Percentiles rank a stretch among this genome's conserved stretches.
Evolutionary conservation across 2,113 vertebrate genomes (phyloP).

Genomic region (Callithrix jacchus): DNA sequence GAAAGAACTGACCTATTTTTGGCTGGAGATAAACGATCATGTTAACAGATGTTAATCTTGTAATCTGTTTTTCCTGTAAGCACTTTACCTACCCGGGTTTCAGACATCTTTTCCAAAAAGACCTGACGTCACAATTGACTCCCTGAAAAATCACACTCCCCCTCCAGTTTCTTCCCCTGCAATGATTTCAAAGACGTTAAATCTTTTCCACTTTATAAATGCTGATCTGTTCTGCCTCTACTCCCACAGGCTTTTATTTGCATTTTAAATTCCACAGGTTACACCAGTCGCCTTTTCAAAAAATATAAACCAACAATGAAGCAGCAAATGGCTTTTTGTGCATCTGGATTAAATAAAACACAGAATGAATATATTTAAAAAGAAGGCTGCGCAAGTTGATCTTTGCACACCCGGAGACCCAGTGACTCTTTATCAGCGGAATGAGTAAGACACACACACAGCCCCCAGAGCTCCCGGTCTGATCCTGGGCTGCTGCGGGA

Average conservation of each 20-base stretch:
- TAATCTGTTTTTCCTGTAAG: slow-evolving; percentile 90
- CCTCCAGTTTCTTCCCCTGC: slow-evolving; percentile 52
- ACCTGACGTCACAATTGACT: slow-evolving; percentile 81
- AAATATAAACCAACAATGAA: slow-evolving; percentile 82
- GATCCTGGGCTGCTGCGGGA: slow-evolving; percentile 52
- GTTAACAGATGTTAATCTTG: slow-evolving; percentile 92
- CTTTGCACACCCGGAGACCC: slow-evolving; percentile 68
- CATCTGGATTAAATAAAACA: slow-evolving; percentile 84
- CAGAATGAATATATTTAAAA: slow-evolving; percentile 64
- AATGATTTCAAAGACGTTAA: slow-evolving; percentile 85
- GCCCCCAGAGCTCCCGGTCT: slow-evolving; percentile 59
- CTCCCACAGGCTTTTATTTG: slow-evolving; percentile 88
- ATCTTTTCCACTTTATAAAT: slow-evolving; percentile 85
- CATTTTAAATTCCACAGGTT: slow-evolving; percentile 91
- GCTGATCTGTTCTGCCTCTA: slow-evolving; percentile 86
- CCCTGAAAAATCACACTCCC: slow-evolving; percentile 66
- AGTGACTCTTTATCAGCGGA: slow-evolving; percentile 58
- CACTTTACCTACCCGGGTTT: slow-evolving; percentile 82
- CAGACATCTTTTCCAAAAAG: slow-evolving; percentile 77
- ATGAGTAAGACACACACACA: slow-evolving; percentile 52
- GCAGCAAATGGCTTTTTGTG: slow-evolving; percentile 75
- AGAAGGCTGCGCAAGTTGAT: slow-evolving; percentile 62
- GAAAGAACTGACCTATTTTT: slow-evolving; percentile 90
- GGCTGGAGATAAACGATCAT: slow-evolving; percentile 88
- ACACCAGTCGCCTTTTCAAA: slow-evolving; percentile 84